Evolutionary conservation across 2,113 vertebrate genomes (phyloP).

Genomic region (Genyomyrus donnyi): DNA sequence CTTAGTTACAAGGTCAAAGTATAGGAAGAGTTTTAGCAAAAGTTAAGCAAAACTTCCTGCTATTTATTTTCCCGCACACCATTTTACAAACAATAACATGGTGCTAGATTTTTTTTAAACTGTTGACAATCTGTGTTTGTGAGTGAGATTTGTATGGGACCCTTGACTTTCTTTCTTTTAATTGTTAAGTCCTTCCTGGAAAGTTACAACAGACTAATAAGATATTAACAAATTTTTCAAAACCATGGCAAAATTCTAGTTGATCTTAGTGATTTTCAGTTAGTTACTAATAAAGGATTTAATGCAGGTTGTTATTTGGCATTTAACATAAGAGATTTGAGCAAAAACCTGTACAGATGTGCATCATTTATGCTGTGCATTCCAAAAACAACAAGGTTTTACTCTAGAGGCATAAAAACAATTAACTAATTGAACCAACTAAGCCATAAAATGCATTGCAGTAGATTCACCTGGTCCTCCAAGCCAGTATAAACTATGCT

Average conservation of each 20-base stretch:
- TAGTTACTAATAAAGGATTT: neutral
- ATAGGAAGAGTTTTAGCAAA: neutral
- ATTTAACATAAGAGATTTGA: neutral
- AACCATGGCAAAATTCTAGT: neutral
- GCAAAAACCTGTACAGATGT: neutral
- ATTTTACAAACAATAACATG: neutral
- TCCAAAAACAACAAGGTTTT: neutral
- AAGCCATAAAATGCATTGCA: neutral
- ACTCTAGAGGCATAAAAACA: neutral
- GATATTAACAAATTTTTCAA: neutral
- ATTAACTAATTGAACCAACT: neutral
- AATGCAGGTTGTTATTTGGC: neutral
- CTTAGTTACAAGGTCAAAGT: neutral
- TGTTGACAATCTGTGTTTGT: neutral
- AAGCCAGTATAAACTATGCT: neutral
- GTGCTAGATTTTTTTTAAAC: neutral
- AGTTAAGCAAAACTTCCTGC: constrained; percentile 3
- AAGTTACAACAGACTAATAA: neutral
- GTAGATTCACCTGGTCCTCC: neutral
- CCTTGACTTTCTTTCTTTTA: neutral
- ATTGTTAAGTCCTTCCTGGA: neutral
- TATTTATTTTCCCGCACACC: neutral
- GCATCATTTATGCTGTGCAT: neutral
- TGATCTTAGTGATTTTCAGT: neutral
- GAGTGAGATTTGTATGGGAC: neutral